Evolutionary conservation across 2,888 invertebrate genomes (phyloP), one percentile per base, ranked within the genome.

Genomic region (Iselma pallidipennis): DNA sequence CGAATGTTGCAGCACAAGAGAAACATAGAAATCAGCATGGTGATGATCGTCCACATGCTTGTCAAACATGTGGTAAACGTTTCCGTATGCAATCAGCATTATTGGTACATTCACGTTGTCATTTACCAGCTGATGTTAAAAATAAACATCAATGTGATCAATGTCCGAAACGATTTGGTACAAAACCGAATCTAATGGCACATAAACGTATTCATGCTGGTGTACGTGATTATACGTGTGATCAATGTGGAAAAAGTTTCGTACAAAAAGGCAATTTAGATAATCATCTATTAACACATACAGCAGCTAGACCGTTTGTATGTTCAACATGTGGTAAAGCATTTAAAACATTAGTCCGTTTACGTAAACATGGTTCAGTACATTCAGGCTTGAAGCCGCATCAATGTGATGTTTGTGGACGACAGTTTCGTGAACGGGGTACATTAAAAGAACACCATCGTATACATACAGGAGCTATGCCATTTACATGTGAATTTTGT

Each of bases 381-480:
- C 88, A 88, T 75, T 80, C 80, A 6, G 86, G 86, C 0, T 81
- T 84, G 2, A 88, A 87, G 73, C 86, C 87, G 0, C 86, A 86
- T 73, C 84, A 85, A 71, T 88, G 88, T 70, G 85, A 86, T 56
- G 84, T 85, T 29, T 88, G 88, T 70, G 86, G 86, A 0, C 79
- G 86, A 66, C 83, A 84, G 53, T 89, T 89, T 72, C 82, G 91
- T 9, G 86, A 91, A 65, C 86, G 89, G 55, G 89, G 90, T 42
- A 90, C 91, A 16, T 80, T 92, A 55, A 86, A 88, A 52, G 89
- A 91, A 14, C 92, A 92, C 74, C 87, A 88, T 74, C 86, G 91
- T 28, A 89, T 91, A 12, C 92, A 92, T 68, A 91, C 91, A 0
- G 92, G 91, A 6, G 88, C 88, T 0, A 90, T 91, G 89, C 92